These are phyloP conservation scores for Lamprotornis superbus DNA, from an alignment of 2,113 vertebrate species.

Conservation along the genomic window DNA sequence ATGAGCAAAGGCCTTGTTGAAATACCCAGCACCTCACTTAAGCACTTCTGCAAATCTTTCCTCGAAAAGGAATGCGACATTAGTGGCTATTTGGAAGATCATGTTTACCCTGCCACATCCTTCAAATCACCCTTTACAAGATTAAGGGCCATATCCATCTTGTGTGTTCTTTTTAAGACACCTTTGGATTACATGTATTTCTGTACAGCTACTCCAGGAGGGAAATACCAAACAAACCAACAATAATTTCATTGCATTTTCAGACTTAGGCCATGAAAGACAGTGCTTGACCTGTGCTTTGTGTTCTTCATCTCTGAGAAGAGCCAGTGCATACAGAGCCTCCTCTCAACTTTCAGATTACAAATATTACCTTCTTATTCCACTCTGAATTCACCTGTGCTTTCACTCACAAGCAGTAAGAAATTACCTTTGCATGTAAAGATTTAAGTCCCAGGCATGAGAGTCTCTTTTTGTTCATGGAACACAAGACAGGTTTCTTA, in stretches of 20 bases:
- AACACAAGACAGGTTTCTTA: neutral
- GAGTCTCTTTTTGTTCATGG: neutral
- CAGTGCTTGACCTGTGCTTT: neutral
- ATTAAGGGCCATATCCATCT: neutral
- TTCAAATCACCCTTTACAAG: neutral
- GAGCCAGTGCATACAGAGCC: neutral
- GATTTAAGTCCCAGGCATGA: neutral
- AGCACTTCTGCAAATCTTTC: neutral
- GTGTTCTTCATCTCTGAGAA: neutral
- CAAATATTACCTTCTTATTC: neutral
- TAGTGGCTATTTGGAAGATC: neutral
- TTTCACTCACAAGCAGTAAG: neutral
- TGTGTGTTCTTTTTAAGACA: neutral
- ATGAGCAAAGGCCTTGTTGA: neutral
- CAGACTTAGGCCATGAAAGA: neutral
- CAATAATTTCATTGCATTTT: neutral
- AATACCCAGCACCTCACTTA: neutral
- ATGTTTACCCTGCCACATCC: neutral
- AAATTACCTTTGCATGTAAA: neutral
- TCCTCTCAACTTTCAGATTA: neutral
- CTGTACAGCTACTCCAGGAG: neutral
- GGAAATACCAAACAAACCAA: neutral
- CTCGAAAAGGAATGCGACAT: neutral
- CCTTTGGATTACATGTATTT: neutral
- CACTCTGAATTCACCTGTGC: neutral